These are phyloP conservation scores for Plagodis pulveraria DNA, from an alignment of 2,888 invertebrate genomes.

Conservation along the genomic window DNA sequence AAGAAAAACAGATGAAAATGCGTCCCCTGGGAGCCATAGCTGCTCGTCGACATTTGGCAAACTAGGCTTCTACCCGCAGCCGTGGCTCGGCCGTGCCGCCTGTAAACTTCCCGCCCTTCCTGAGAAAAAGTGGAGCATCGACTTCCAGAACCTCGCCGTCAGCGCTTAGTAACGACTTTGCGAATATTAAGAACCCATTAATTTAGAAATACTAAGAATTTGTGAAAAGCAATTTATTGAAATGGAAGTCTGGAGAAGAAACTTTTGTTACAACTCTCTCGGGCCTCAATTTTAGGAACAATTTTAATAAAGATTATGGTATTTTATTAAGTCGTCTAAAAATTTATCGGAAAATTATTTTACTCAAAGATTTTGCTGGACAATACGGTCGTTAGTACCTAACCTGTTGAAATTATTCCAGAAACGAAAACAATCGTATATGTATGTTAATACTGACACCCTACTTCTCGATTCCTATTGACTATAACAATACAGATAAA, in stretches of 20 bases:
- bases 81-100: background rate
- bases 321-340: too few species aligned
- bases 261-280: background rate
- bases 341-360: too few species aligned
- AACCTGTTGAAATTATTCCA: background rate
- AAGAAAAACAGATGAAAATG: conserved; percentile 25
- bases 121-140: too few species aligned
- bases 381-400: too few species aligned
- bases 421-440: background rate
- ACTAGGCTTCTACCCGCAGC: conserved; percentile 6
- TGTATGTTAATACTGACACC: conserved; percentile 9
- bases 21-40: conserved; percentile 26
- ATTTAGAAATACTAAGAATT: conserved; percentile 7
- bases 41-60: conserved; percentile 25
- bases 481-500: conserved; percentile 20
- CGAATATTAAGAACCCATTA: conserved; percentile 11
- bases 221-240: too few species aligned
- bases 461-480: conserved; percentile 23
- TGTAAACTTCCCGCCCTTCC: too few species aligned
- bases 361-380: too few species aligned
- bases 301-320: too few species aligned
- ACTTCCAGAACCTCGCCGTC: too few species aligned
- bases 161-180: background rate
- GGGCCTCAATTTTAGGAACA: background rate
- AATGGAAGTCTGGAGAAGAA: too few species aligned